Evolutionary conservation across 2,888 invertebrate species (phyloP).

Genomic region (Cantharis rustica): DNA sequence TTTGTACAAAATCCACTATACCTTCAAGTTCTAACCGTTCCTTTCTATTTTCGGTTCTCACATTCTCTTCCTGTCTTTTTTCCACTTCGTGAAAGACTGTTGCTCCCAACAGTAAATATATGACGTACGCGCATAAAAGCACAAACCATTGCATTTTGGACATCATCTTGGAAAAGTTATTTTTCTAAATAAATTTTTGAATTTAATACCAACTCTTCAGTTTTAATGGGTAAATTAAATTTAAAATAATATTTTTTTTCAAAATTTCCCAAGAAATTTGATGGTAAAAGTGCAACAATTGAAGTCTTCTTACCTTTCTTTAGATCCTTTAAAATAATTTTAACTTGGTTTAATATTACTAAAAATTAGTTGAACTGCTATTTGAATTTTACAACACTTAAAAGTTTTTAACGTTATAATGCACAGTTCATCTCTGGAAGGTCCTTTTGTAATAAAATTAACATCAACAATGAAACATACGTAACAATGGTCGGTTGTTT

Average conservation of each 20-base stretch:
- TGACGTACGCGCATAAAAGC: conserved; percentile 63
- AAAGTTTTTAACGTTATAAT: neutral
- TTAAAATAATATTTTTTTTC: too few species aligned
- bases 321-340: neutral
- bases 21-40: conserved; percentile 73
- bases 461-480: conserved; percentile 41
- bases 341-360: neutral
- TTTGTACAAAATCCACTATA: conserved; percentile 54
- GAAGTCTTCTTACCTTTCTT: neutral
- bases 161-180: conserved; percentile 64
- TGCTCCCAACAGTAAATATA: conserved; percentile 82
- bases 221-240: too few species aligned
- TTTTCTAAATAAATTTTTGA: neutral
- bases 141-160: conserved; percentile 80
- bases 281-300: neutral
- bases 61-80: conserved; percentile 69
- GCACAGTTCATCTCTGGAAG: conserved; percentile 36
- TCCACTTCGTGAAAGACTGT: conserved; percentile 84
- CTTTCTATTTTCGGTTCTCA: conserved; percentile 62
- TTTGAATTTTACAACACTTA: neutral
- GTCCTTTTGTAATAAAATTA: conserved; percentile 44
- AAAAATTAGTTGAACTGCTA: neutral
- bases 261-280: neutral
- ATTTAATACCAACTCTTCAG: too few species aligned
- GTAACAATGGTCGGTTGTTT: conserved; percentile 36